Conservation (phyloP, 2,113 vertebrate genomes). For the Rafetus swinhoei region DNA sequence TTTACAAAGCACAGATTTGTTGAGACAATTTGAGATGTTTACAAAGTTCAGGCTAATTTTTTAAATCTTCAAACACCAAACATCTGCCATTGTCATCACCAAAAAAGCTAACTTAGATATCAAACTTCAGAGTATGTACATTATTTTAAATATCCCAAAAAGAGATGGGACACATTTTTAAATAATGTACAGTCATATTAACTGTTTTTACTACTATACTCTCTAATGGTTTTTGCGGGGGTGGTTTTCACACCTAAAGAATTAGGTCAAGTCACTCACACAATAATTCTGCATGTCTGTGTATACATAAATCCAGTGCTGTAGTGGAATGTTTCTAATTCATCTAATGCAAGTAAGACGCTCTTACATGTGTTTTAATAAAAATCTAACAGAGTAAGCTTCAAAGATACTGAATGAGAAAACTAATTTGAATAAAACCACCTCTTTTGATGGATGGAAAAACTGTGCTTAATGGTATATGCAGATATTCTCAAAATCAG, state of each 20-base stretch:
- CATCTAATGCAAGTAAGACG: neutral
- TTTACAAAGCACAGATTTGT: conserved; percentile 30
- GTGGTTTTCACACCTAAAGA: neutral
- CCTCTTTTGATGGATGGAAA: neutral
- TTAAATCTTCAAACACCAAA: conserved; percentile 37
- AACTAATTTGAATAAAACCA: neutral
- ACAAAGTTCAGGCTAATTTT: conserved; percentile 18
- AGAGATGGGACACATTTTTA: neutral
- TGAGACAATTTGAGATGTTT: neutral
- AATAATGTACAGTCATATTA: neutral
- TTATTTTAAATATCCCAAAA: neutral
- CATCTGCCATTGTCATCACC: neutral
- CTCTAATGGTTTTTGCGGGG: neutral
- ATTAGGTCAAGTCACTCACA: neutral
- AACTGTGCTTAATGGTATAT: neutral
- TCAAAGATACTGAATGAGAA: neutral
- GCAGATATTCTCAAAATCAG: neutral
- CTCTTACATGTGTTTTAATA: neutral
- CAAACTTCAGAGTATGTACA: neutral
- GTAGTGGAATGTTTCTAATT: conserved; percentile 1
- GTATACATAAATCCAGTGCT: neutral
- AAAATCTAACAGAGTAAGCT: conserved; percentile 13
- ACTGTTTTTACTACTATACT: conserved; percentile 7
- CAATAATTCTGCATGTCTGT: neutral
- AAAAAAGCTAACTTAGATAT: conserved; percentile 50